Base-by-base conservation (phyloP, 2,113 vertebrate species). In the Podarcis raffonei region DNA sequence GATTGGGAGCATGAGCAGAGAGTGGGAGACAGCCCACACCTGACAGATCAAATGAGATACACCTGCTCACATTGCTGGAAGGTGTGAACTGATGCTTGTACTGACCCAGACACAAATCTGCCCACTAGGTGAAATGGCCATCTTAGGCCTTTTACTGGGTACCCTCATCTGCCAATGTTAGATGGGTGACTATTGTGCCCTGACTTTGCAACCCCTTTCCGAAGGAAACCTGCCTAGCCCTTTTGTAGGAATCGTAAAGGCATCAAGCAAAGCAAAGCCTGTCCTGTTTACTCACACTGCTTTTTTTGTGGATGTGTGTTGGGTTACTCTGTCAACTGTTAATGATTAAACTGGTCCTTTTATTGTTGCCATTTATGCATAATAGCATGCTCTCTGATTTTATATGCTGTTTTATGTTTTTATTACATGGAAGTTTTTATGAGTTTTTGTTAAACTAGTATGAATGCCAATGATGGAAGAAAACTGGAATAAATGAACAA, bases 1-100 rank as follows among this genome's bases (percentile, higher is more conserved):
- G 3, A 2, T 37, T 7, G 13, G 0, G 3, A 37, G 59, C 37
- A 69, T 32, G 22, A 25, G 15, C 0, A 11, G 76, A 72, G 65
- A 22, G 68, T 35, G 25, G 69, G 15, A 57, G 20, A 39, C 53
- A 75, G 37, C 5, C 7, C 35, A 37, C 6, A 53, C 27, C 25
- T 84, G 57, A 3, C 59, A 76, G 48, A 66, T 48, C 37, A 81
- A 89, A 62, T 32, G 37, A 86, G 37, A 48, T 25, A 20, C 30
- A 66, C 32, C 16, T 78, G 42, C 74, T 82, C 79, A 77, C 23
- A 53, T 16, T 18, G 37, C 15, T 25, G 3, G 20, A n/a, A 76
- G 74, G 32, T 22, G 1, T 42, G 30, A 75, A 37, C 37, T 22
- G 23, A 30, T 59, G 42, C 11, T 32, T 48, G 32, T 42, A 42